A percentile compares a stretch with the other conserved stretches of the same genome.
phyloP scores from a whole-genome alignment of 2,113 vertebrate species.

The Dicaeum eximium region DNA sequence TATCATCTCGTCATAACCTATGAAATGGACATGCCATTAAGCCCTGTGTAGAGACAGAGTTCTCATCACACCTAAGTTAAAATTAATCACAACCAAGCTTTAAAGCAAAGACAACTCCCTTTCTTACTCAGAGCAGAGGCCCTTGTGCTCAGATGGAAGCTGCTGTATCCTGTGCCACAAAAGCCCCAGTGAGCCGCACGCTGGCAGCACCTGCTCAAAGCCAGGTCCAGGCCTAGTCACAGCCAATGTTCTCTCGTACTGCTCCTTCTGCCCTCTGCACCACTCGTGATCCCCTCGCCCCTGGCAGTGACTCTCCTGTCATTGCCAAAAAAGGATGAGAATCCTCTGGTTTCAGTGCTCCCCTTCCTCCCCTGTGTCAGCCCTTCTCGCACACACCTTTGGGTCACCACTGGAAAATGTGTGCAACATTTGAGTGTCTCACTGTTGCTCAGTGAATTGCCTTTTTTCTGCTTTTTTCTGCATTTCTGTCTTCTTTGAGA shows the following conservation, averaged over 20 bases:
- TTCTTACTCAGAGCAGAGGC: neutral
- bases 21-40: accelerated
- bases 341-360: neutral
- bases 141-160: neutral
- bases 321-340: too few species aligned
- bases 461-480: neutral
- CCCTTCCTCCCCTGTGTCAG: too few species aligned
- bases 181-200: neutral
- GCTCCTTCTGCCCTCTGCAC: neutral
- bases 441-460: neutral
- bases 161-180: neutral
- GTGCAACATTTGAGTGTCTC: accelerated
- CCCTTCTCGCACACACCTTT: accelerated
- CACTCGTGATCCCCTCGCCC: accelerated
- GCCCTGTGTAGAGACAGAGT: neutral
- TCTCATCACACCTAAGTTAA: neutral
- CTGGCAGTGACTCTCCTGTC: neutral
- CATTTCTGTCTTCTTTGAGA: neutral
- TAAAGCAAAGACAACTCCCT: neutral
- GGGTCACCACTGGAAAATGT: neutral
- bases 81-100: neutral
- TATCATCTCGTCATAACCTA: neutral
- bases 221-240: accelerated
- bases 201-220: neutral
- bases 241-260: accelerated